Evolutionary conservation across 2,113 vertebrate species (phyloP).

Genomic region (Forbesichthys papilliferus): DNA sequence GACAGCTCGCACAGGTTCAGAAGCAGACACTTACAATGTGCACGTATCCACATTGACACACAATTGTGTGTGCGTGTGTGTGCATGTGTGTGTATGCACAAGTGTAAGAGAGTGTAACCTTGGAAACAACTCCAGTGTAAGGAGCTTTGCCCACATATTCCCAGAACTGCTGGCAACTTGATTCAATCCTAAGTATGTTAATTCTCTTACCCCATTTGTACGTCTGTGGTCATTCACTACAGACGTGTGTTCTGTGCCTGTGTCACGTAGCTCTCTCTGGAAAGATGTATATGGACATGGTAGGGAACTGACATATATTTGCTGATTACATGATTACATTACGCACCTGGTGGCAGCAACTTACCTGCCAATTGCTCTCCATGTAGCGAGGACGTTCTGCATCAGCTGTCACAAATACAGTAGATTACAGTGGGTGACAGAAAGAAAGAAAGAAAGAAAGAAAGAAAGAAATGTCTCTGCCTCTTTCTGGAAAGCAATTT

Average conservation of each 20-base stretch:
- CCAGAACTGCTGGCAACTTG: conserved; percentile 48
- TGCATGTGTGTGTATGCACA: too few relatives aligned
- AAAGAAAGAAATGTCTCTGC: neutral
- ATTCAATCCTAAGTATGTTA: conserved; percentile 32
- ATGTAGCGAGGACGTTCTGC: too few relatives aligned
- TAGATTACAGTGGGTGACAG: conserved; percentile 1
- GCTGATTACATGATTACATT: too few relatives aligned
- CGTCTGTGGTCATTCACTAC: neutral
- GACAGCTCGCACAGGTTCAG: conserved; percentile 3
- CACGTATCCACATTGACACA: neutral
- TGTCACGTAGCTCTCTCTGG: too few relatives aligned
- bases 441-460: conserved; percentile 1
- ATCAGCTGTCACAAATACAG: neutral
- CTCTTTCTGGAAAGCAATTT: conserved; percentile 20
- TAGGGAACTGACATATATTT: too few relatives aligned
- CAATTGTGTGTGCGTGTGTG: conserved; percentile 2
- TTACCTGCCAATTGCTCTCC: too few relatives aligned
- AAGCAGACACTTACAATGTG: neutral
- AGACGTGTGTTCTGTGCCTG: neutral
- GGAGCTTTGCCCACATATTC: conserved; percentile 45
- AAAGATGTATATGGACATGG: too few relatives aligned
- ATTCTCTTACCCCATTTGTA: conserved; percentile 4
- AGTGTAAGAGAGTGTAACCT: conserved; percentile 1
- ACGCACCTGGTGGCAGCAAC: too few relatives aligned
- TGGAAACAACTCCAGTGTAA: conserved; percentile 30